phyloP scores from a whole-genome alignment of 2,113 vertebrate genomes.

The Thomomys bottae region DNA sequence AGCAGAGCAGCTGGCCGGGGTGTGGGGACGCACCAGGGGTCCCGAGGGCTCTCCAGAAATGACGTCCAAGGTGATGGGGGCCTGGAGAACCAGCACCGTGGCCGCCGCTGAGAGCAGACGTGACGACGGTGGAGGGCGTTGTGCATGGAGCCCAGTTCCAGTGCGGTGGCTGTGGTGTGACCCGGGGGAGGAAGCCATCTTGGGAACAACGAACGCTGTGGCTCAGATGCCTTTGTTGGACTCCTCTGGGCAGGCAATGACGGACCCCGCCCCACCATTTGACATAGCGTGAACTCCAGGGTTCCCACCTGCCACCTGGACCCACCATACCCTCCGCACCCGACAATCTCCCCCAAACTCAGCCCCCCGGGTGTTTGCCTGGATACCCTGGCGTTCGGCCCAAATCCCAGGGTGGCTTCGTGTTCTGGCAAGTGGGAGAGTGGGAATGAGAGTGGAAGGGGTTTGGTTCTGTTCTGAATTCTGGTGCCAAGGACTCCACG shows the following conservation, averaged over 20 bases:
- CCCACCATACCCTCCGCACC: not conserved
- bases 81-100: too few species aligned
- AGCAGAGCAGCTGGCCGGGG: too few species aligned
- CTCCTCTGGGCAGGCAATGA: not conserved
- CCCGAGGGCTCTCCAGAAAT: too few species aligned
- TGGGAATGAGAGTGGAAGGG: not conserved
- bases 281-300: too few species aligned
- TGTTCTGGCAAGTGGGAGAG: not conserved
- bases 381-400: not conserved
- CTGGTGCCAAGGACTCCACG: fast-evolving
- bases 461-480: too few species aligned
- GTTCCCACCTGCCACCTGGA: too few species aligned
- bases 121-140: not conserved
- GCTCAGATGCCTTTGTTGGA: fast-evolving
- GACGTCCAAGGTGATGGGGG: not conserved
- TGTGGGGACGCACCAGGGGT: not conserved
- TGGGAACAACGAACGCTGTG: not conserved
- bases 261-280: not conserved
- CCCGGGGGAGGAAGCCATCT: too few species aligned
- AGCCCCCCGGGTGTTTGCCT: not conserved
- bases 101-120: not conserved
- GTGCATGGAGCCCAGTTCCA: not conserved
- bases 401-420: too few species aligned
- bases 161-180: too few species aligned
- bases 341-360: fast-evolving